Conservation (phyloP, 2,113 vertebrate species). For the Callorhinus ursinus region DNA sequence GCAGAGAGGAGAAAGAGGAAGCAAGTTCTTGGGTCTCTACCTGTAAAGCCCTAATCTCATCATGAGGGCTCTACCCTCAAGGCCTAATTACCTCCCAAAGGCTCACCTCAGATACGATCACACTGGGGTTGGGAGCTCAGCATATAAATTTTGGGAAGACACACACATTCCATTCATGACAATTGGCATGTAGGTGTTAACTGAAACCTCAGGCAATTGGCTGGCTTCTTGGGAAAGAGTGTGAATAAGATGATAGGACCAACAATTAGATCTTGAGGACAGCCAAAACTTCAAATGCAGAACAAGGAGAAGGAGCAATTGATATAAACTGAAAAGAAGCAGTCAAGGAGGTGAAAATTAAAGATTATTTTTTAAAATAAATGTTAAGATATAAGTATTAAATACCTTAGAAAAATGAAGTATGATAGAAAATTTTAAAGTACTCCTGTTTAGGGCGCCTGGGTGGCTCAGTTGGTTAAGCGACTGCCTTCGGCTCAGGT, state of each 20-base stretch:
- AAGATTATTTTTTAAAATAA: neutral
- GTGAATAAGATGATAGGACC: neutral
- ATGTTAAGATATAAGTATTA: neutral
- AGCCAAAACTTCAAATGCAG: neutral
- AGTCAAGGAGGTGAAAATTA: neutral
- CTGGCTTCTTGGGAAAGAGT: neutral
- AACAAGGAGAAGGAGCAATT: neutral
- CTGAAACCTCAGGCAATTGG: neutral
- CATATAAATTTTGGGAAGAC: too few relatives aligned
- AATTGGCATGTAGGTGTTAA: fast-evolving
- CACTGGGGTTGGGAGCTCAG: too few relatives aligned
- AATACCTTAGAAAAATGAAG: neutral
- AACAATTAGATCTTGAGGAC: neutral
- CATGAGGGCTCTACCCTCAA: neutral
- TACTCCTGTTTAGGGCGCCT: neutral
- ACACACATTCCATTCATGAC: neutral
- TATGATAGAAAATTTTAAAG: neutral
- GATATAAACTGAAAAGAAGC: neutral
- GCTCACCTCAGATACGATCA: neutral
- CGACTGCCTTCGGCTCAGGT: too few relatives aligned
- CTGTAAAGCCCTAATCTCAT: neutral
- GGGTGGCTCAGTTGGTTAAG: too few relatives aligned
- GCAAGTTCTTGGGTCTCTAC: neutral
- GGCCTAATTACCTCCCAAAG: neutral
- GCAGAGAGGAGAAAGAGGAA: neutral